Base-by-base conservation (phyloP, 2,797 vertebrate genomes). In the Myotis myotis region DNA sequence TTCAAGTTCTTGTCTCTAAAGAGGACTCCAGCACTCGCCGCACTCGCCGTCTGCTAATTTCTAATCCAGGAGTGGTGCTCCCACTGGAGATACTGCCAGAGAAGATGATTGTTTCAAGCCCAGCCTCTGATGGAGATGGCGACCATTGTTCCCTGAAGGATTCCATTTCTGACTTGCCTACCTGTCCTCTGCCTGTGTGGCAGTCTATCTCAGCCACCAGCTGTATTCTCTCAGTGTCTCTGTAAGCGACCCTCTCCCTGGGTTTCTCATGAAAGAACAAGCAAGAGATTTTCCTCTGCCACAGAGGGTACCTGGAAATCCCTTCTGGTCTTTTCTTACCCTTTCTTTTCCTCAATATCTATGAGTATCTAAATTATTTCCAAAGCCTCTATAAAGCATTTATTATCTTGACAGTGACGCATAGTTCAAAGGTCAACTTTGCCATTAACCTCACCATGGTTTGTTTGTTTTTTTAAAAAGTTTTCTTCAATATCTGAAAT, bases 291-390 rank as follows among this genome's bases (percentile, higher is more conserved):
- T 87, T 87, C 49, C 30, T 68, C 44, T 71, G 6, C 25, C 12
- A n/a, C 25, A 47, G 19, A 71, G 19, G 38, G 8, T 30, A 90
- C 30, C 57, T 78, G 9, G 20, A 88, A 79, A 66, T 80, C 38
- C 51, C 25, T 82, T 74, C 20, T 81, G 10, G 23, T 36, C 38
- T 75, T 90, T 68, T 12, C 6, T 7, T 44, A 72, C 22, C 28
- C 16, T 55, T 83, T 84, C 8, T 25, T 83, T 71, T 80, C 16
- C 36, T 64, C 25, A 76, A 25, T 33, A 72, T 33, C 16, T 36
- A 72, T 79, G 71, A 89, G 49, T 84, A 87, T 60, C 80, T 95
- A 89, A 90, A 49, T 49, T 94, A 55, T 79, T 87, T 91, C 47
- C 38, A 76, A 93, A 93, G 92, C 20, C 4, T 20, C 19, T 64